Evolutionary conservation across 2,113 vertebrate genomes (phyloP).

Genomic region (Pongo pygmaeus): DNA sequence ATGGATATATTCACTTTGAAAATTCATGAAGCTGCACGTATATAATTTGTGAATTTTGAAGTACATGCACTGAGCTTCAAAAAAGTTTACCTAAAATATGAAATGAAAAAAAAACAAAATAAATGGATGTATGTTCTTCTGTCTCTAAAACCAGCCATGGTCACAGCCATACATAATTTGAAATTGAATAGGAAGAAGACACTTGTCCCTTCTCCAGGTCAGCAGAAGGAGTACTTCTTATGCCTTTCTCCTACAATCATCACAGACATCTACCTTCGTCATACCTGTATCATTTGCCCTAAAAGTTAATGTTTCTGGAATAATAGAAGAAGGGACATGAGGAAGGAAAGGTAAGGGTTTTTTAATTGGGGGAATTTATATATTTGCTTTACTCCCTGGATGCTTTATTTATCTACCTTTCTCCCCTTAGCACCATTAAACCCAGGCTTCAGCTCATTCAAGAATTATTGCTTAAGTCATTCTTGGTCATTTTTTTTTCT

Average conservation of each 20-base stretch:
- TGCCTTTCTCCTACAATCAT: background rate
- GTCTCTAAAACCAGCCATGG: background rate
- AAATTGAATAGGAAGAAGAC: background rate
- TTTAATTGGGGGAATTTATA: background rate
- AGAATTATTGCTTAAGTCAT: background rate
- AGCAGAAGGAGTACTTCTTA: background rate
- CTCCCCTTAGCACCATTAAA: background rate
- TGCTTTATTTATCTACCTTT: background rate
- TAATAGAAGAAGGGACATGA: background rate
- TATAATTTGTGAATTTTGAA: background rate
- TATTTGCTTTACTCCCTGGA: background rate
- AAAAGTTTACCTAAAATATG: background rate
- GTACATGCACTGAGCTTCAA: background rate
- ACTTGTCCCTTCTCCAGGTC: background rate
- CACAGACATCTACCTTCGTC: background rate
- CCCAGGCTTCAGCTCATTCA: background rate
- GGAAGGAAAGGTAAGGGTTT: background rate
- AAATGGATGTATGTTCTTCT: background rate
- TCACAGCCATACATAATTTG: background rate
- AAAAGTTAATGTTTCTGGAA: background rate
- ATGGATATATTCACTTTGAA: background rate
- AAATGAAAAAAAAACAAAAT: background rate
- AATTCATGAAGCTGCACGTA: background rate
- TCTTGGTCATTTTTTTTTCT: background rate
- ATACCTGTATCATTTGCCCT: background rate